phyloP scores from a whole-genome alignment of 2,113 vertebrate genomes.

The Tyrannus savana region DNA sequence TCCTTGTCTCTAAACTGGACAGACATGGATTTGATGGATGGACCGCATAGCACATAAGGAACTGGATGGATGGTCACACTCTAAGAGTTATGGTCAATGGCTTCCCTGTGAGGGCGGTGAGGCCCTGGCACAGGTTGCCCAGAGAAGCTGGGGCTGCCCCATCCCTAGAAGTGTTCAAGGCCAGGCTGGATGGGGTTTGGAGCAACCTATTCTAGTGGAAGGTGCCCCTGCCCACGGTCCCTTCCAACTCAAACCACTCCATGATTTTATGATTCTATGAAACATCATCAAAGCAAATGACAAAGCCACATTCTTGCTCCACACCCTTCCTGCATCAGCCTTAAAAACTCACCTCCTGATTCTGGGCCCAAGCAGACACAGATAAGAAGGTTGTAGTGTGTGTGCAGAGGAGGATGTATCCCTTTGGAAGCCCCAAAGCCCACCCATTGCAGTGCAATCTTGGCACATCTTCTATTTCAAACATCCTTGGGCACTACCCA shows the following conservation, averaged over 20 bases:
- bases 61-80: background rate
- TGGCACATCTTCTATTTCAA: background rate
- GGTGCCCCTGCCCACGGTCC: background rate
- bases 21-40: background rate
- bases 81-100: background rate
- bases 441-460: background rate
- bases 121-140: background rate
- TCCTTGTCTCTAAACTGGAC: background rate
- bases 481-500: fast-evolving
- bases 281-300: background rate
- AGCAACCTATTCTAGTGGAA: background rate
- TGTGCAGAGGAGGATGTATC: fast-evolving
- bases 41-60: background rate
- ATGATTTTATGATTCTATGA: background rate
- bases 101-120: background rate
- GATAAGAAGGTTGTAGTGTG: fast-evolving
- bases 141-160: background rate
- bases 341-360: background rate
- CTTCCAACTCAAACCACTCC: background rate
- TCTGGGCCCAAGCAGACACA: background rate
- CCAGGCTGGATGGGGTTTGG: background rate
- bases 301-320: background rate
- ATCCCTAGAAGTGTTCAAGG: no score
- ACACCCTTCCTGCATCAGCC: background rate
- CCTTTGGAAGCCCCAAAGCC: no score